phyloP scores from a whole-genome alignment of 1,140 invertebrate species.

The Asobara japonica region DNA sequence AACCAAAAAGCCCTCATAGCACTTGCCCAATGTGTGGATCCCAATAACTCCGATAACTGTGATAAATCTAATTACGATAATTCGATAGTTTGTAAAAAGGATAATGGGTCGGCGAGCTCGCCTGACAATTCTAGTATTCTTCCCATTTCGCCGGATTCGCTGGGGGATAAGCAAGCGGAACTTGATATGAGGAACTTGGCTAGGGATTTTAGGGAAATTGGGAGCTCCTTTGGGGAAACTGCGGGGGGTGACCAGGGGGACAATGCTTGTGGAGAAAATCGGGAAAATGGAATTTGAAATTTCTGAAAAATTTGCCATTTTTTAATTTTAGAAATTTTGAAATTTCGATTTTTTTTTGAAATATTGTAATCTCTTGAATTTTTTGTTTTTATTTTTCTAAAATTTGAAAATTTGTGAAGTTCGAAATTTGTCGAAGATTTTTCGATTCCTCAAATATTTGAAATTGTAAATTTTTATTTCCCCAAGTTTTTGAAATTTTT shows the following conservation, averaged over 20 bases:
- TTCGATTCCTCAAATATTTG: no score
- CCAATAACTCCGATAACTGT: conserved; percentile 34
- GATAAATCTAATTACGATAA: conserved; percentile 33
- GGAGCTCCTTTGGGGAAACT: conserved; percentile 55
- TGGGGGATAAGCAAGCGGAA: conserved; percentile 41
- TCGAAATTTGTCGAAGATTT: no score
- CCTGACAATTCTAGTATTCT: conserved; percentile 36
- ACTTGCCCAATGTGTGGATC: conserved; percentile 62
- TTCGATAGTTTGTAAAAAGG: neutral
- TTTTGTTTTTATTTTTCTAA: no score
- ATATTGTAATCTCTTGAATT: no score
- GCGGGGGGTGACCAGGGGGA: conserved; percentile 44
- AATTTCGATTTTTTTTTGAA: no score
- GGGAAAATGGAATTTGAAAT: no score
- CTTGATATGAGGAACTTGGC: conserved; percentile 58
- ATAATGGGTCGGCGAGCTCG: neutral
- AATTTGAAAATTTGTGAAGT: no score
- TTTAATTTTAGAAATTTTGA: no score
- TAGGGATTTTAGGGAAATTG: conserved; percentile 61
- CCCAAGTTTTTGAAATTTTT: no score
- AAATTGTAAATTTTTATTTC: no score
- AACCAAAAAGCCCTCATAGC: conserved; percentile 74
- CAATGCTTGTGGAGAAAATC: conserved; percentile 60
- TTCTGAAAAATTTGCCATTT: conserved; percentile 59
- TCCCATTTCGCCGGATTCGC: conserved; percentile 30